Base-by-base conservation (phyloP, 35 echinoderm and acorn worm genomes). In the Nesometra sesokonis region DNA sequence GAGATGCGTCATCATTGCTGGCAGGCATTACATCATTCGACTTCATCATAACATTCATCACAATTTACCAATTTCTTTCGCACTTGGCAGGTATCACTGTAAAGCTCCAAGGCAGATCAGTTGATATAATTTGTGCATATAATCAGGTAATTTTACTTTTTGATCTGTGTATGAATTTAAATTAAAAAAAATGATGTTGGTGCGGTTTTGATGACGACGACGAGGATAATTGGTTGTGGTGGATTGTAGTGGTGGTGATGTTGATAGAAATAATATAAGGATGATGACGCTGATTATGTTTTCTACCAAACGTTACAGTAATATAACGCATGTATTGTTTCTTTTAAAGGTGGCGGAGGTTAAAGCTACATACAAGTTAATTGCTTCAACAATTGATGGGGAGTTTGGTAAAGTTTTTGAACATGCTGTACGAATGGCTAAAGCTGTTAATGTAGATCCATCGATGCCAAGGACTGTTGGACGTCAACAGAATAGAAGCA, bases 71-170 rank as follows among this genome's bases (percentile, higher is more conserved):
- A 29, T 78, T 32, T 67, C 85, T 86, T 77, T 86, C 85, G 32
- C 85, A 86, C 67, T 37, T 86, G 0, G n/a, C 85, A 33, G 85
- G 85, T 33, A 32, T 86, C 0, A 78, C 85, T 34, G 47, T 86
- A 3, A 31, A 86, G 67, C 84, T 86, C 9, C 84, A 86, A 30
- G 84, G 84, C 23, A 67, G 32, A 27, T 5, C 57, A 21, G 32
- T 78, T 21, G 85, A 86, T 29, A 86, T 78, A 0, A 57, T 86
- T 31, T 57, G 84, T 32, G 40, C 40, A 86, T 86, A 67, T 67
- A 57, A 40, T 67, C 29, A 67, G 84, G 40, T 86, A 43, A 7
- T 43, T 43, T 43, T 43, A 43, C 38, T 43, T 43, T 43, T 43
- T 15, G 38, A 43, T 43, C n/a, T n/a, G n/a, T n/a, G n/a, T n/a